Evolutionary conservation across 2,888 invertebrate genomes (phyloP).

Genomic region (Temnothorax rugatulus): DNA sequence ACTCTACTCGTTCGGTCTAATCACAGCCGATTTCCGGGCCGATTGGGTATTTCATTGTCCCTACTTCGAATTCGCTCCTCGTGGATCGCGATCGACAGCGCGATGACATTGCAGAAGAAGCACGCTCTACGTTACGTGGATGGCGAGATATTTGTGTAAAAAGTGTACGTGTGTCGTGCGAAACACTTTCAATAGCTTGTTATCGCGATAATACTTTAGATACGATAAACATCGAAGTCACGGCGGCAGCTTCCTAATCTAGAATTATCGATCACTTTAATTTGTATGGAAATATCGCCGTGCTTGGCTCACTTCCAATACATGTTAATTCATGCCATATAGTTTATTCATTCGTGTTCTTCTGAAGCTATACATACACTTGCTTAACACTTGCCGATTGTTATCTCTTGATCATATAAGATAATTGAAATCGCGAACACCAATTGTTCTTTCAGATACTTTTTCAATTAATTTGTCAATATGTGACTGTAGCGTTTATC

Average conservation of each 20-base stretch:
- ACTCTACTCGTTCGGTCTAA: conserved; percentile 48
- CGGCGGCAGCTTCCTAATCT: not conserved
- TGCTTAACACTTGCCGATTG: not conserved
- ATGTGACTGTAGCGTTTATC: conserved; percentile 15
- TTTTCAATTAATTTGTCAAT: not conserved
- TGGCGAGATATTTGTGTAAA: conserved; percentile 76
- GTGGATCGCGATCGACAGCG: conserved; percentile 61
- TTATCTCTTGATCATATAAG: not conserved
- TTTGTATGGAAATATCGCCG: not conserved
- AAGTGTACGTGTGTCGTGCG: conserved; percentile 65
- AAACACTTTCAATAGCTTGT: conserved; percentile 1
- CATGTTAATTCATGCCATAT: not conserved
- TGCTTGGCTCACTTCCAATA: not conserved
- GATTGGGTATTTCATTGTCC: conserved; percentile 28
- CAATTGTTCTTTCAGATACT: not conserved
- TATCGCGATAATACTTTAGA: conserved; percentile 16
- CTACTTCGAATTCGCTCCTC: not conserved
- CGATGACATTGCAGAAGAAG: conserved; percentile 61
- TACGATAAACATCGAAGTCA: not conserved
- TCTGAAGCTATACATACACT: not conserved
- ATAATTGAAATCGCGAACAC: not conserved
- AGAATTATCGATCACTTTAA: not conserved
- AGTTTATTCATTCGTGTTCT: not conserved
- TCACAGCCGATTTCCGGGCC: conserved; percentile 32
- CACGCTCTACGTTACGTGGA: conserved; percentile 69